phyloP scores from a whole-genome alignment of 2,797 vertebrate genomes.

The Paramormyrops hopkinsi region DNA sequence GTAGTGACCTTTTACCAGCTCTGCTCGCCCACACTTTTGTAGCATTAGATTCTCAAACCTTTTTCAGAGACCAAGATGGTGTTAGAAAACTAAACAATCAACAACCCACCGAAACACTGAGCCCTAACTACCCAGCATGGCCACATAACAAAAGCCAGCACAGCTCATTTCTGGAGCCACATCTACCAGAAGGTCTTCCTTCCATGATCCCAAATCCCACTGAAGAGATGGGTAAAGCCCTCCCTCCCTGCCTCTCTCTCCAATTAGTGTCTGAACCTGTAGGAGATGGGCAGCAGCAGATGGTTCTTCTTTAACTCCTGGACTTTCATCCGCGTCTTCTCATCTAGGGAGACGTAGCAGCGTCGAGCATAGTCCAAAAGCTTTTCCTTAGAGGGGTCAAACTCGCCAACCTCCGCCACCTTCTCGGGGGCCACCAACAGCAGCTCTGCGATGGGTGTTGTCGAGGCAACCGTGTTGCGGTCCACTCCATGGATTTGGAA shows the following conservation, averaged over 20 bases:
- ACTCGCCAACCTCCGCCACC: constrained; percentile 80
- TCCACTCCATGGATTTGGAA: constrained; percentile 86
- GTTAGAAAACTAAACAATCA: not conserved
- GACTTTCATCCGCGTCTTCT: constrained; percentile 79
- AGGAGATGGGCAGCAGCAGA: constrained; percentile 82
- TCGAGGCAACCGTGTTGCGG: constrained; percentile 83
- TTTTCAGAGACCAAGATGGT: not conserved
- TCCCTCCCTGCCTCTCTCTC: constrained; percentile 23
- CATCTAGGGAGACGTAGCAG: constrained; percentile 79
- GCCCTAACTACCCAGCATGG: not conserved
- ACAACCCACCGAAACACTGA: not conserved
- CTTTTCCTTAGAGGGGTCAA: constrained; percentile 83
- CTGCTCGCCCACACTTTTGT: not conserved
- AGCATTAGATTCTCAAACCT: not conserved
- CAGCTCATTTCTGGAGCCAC: not conserved
- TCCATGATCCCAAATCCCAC: not conserved
- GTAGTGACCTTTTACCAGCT: not conserved
- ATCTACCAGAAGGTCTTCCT: not conserved
- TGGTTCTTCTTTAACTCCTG: constrained; percentile 87
- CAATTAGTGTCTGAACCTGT: constrained; percentile 76
- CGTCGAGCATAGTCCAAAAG: constrained; percentile 84
- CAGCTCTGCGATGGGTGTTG: constrained; percentile 84
- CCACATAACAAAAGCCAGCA: not conserved
- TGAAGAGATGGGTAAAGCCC: not conserved
- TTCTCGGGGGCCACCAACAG: constrained; percentile 85